These are phyloP conservation scores for Dicycla oo DNA, from an alignment of 2,888 invertebrate genomes.

Conservation along the genomic window DNA sequence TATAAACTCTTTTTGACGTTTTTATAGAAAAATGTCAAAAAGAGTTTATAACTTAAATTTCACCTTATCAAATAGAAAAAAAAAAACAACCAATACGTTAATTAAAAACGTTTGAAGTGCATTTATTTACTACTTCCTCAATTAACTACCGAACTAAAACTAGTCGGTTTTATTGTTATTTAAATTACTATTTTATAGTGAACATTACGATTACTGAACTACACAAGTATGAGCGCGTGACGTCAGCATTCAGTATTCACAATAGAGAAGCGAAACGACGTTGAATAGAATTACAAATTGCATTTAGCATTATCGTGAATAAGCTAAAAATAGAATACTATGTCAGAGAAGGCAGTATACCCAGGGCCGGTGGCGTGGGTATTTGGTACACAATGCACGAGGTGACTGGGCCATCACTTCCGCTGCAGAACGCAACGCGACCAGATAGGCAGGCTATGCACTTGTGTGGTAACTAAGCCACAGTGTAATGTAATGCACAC, in stretches of 20 bases:
- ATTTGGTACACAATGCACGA: slow-evolving; percentile 79
- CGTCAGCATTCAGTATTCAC: slow-evolving; percentile 62
- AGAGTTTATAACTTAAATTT: not conserved
- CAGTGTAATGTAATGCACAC: slow-evolving; percentile 11
- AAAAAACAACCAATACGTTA: slow-evolving; percentile 11
- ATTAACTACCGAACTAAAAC: slow-evolving; percentile 47
- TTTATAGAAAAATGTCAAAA: not conserved
- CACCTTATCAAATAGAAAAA: slow-evolving; percentile 8
- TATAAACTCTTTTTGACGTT: no score
- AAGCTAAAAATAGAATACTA: slow-evolving; percentile 69
- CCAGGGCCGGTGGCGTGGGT: slow-evolving; percentile 45
- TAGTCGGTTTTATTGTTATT: slow-evolving; percentile 59
- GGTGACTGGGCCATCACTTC: slow-evolving; percentile 84
- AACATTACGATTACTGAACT: slow-evolving; percentile 51
- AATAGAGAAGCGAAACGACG: slow-evolving; percentile 32
- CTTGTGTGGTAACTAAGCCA: slow-evolving; percentile 37
- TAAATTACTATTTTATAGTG: slow-evolving; percentile 55
- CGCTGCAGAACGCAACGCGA: slow-evolving; percentile 69
- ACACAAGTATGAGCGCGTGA: slow-evolving; percentile 40
- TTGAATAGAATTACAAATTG: slow-evolving; percentile 65
- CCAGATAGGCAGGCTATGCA: slow-evolving; percentile 46
- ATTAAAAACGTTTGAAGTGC: slow-evolving; percentile 53
- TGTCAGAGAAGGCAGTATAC: slow-evolving; percentile 58
- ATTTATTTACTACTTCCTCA: slow-evolving; percentile 61
- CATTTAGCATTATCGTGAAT: slow-evolving; percentile 65